These are phyloP conservation scores for human DNA, from an alignment of 2,113 vertebrate species.

Conservation along the genomic window GRCh38 chr11:70568501-70569000, in stretches of 20 bases:
- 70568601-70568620: background rate
- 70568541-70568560: background rate
- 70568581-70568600: fast-evolving
- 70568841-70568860: background rate
- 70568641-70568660: background rate
- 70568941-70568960: fast-evolving
- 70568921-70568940: background rate
- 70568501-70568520: background rate
- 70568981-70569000: fast-evolving
- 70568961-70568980: fast-evolving
- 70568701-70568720: background rate
- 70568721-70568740: fast-evolving
- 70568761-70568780: background rate
- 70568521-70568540: background rate
- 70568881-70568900: fast-evolving
- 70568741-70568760: background rate
- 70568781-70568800: fast-evolving
- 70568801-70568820: no score
- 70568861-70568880: background rate
- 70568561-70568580: background rate
- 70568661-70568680: background rate
- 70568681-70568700: background rate
- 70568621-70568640: no score
- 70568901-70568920: background rate
- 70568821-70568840: no score